These are phyloP conservation scores for Oncorhynchus kisutch DNA, from an alignment of 2,113 vertebrate genomes.

Conservation along the genomic window DNA sequence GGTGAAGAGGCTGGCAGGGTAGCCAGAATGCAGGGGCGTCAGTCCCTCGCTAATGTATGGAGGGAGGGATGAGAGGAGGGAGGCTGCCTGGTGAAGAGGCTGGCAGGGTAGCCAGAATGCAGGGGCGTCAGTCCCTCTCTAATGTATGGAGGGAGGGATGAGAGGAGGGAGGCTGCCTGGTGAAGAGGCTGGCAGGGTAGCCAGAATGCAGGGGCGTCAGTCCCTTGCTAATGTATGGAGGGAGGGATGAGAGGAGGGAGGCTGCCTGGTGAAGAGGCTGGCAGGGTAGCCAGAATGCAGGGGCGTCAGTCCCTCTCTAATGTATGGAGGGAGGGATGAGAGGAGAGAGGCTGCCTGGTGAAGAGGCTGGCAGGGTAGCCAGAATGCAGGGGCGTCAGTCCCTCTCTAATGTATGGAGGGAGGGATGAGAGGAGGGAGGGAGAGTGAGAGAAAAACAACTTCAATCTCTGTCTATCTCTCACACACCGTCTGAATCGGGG, in stretches of 20 bases:
- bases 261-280: not conserved
- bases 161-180: not conserved
- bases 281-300: not conserved
- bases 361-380: no score
- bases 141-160: conserved; percentile 2
- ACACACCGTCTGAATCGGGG: not conserved
- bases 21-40: not conserved
- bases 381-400: not conserved
- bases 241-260: not conserved
- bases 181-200: no score
- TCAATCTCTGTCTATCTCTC: not conserved
- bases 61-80: not conserved
- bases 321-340: conserved; percentile 1
- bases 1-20: no score
- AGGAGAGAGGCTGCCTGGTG: not conserved
- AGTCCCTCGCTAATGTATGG: not conserved
- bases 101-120: not conserved
- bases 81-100: not conserved
- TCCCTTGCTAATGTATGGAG: not conserved
- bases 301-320: not conserved
- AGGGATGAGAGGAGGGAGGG: not conserved
- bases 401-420: not conserved
- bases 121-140: not conserved
- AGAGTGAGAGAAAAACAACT: not conserved
- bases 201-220: not conserved